A percentile compares a stretch with the other conserved stretches of the same genome.
phyloP scores from a whole-genome alignment of 2,113 vertebrate genomes.

The Monopterus albus region DNA sequence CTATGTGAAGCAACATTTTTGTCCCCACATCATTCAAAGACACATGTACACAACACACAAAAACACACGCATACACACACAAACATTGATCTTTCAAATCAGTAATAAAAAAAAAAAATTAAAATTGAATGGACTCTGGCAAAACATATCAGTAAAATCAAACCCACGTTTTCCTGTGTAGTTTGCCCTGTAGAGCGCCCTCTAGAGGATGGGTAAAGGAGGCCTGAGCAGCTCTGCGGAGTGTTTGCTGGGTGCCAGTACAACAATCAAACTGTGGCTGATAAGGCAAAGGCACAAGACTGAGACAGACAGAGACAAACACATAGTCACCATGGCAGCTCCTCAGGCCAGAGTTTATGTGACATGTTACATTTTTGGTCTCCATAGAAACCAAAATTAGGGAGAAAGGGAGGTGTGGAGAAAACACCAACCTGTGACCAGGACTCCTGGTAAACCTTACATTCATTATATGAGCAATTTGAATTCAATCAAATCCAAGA shows the following conservation, averaged over 20 bases:
- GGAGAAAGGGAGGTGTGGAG: constrained; percentile 5
- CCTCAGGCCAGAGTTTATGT: constrained; percentile 49
- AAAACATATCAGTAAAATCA: constrained; percentile 76
- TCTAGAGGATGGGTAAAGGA: constrained; percentile 56
- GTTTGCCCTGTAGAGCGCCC: constrained; percentile 59
- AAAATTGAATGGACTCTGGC: constrained; percentile 60
- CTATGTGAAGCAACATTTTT: neutral
- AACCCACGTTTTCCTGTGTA: constrained; percentile 65
- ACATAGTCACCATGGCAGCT: constrained; percentile 43
- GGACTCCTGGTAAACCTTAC: constrained; percentile 71
- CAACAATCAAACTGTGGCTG: constrained; percentile 51
- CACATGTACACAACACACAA: neutral
- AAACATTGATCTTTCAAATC: neutral
- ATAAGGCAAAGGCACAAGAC: constrained; percentile 61
- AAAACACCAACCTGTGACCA: constrained; percentile 36
- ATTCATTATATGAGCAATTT: constrained; percentile 71
- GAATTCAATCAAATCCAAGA: constrained; percentile 67
- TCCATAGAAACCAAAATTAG: constrained; percentile 56
- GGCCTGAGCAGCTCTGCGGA: constrained; percentile 63
- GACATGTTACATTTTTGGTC: constrained; percentile 49
- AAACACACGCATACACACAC: neutral
- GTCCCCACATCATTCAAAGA: neutral
- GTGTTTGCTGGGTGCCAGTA: constrained; percentile 60
- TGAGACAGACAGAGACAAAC: constrained; percentile 35
- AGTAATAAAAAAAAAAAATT: constrained; percentile 40